Conservation (phyloP, 2,888 invertebrate species). For the Megalurothrips usitatus region DNA sequence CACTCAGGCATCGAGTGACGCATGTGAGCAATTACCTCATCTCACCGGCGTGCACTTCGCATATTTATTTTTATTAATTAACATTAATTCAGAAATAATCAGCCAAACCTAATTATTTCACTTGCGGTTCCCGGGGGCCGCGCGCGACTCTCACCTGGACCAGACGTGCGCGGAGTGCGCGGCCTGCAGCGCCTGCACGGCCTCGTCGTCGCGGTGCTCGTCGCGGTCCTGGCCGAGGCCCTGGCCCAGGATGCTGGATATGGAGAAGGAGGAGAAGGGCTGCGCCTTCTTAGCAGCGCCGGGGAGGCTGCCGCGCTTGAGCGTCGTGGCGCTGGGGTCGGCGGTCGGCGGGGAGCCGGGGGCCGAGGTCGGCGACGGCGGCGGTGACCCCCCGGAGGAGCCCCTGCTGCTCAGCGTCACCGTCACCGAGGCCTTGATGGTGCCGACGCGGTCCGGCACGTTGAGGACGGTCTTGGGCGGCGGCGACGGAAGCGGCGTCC, state of each 20-base stretch:
- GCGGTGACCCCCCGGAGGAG: background rate
- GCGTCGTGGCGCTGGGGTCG: background rate
- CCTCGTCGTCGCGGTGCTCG: background rate
- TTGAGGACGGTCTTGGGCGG: constrained; percentile 15
- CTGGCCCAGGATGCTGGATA: constrained; percentile 10
- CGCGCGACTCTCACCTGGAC: background rate
- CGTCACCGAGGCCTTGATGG: constrained; percentile 20
- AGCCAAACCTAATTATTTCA: too few species aligned
- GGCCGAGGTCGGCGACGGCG: constrained; percentile 2
- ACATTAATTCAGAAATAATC: too few species aligned
- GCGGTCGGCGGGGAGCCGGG: background rate
- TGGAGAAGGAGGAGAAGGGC: constrained; percentile 18
- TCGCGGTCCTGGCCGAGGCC: constrained; percentile 8
- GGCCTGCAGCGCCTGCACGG: background rate
- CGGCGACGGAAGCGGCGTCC: background rate
- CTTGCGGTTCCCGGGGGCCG: too few species aligned
- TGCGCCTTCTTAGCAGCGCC: background rate
- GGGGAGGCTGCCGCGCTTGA: background rate
- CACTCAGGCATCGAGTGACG: too few species aligned
- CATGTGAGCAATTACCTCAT: too few species aligned
- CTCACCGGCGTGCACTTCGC: too few species aligned
- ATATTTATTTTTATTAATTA: too few species aligned
- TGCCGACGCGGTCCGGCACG: constrained; percentile 1
- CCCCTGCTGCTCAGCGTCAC: constrained; percentile 3
- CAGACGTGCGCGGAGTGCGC: constrained; percentile 2